phyloP scores from a whole-genome alignment of 2,113 vertebrate genomes.

The Callocephalon fimbriatum region DNA sequence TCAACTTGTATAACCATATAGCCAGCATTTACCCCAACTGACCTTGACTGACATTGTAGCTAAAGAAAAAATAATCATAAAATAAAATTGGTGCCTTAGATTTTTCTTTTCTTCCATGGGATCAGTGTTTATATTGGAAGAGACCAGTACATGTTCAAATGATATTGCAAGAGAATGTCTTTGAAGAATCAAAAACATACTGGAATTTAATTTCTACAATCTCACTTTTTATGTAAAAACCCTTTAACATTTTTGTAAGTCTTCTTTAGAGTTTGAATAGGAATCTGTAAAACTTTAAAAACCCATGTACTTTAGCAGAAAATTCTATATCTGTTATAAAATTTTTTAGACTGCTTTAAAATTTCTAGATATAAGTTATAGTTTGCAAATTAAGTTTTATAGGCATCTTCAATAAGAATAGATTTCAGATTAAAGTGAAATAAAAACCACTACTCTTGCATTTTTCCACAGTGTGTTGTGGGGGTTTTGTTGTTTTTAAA shows the following conservation, averaged over 20 bases:
- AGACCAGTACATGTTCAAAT: neutral
- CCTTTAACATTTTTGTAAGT: neutral
- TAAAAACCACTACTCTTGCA: neutral
- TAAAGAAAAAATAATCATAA: neutral
- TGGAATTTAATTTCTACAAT: neutral
- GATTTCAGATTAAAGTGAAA: neutral
- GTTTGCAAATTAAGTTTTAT: neutral
- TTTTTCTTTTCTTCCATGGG: neutral
- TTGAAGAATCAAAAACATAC: neutral
- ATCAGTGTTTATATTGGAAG: neutral
- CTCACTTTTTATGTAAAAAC: neutral
- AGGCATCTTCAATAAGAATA: neutral
- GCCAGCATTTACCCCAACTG: neutral
- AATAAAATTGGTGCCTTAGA: neutral
- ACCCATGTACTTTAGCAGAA: neutral
- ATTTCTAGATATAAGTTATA: neutral
- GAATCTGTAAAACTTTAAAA: constrained; percentile 16
- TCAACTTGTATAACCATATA: neutral
- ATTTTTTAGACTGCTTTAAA: neutral
- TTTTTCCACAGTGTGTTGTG: neutral
- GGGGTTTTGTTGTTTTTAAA: neutral
- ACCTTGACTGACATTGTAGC: neutral
- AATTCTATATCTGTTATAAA: neutral
- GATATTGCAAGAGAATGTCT: neutral
- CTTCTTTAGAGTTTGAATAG: neutral